A percentile compares a stretch with the other conserved stretches of the same genome.
These are phyloP conservation scores for Hyposmocoma kahamanoa DNA, from an alignment of 1,140 invertebrate species.

Conservation along the genomic window DNA sequence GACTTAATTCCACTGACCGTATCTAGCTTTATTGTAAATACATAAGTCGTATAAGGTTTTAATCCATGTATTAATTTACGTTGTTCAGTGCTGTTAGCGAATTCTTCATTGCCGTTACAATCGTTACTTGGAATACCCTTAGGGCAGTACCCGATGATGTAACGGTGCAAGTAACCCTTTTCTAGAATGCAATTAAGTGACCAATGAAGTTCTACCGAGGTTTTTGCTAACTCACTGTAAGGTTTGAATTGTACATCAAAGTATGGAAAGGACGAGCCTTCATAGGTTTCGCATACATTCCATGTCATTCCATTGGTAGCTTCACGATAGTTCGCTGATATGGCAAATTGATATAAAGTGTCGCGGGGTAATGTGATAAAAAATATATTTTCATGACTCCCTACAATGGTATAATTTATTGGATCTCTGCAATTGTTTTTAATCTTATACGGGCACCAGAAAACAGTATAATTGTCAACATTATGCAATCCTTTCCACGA, in stretches of 20 bases:
- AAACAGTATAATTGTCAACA: constrained; percentile 79
- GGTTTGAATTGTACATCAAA: constrained; percentile 80
- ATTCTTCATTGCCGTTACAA: constrained; percentile 50
- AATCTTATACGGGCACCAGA: constrained; percentile 77
- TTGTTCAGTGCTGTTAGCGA: too few species aligned
- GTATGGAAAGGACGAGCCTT: constrained; percentile 77
- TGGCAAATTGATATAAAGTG: constrained; percentile 76
- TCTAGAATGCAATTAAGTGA: constrained; percentile 81
- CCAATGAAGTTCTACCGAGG: constrained; percentile 79
- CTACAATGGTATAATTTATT: constrained; percentile 50
- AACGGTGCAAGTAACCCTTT: constrained; percentile 78
- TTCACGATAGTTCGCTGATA: constrained; percentile 78
- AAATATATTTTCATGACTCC: constrained; percentile 40
- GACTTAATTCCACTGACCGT: constrained; percentile 82
- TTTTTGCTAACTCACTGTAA: constrained; percentile 69
- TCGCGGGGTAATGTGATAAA: constrained; percentile 49
- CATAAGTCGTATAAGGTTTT: constrained; percentile 86
- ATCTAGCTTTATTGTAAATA: constrained; percentile 80
- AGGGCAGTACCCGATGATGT: constrained; percentile 80
- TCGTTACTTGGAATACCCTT: constrained; percentile 70
- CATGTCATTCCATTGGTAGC: constrained; percentile 84
- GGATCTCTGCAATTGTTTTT: constrained; percentile 48
- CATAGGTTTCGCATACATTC: constrained; percentile 84
- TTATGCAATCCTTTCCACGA: constrained; percentile 77
- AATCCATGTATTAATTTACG: constrained; percentile 76